Base-by-base conservation (phyloP, 2,888 invertebrate genomes). In the Hofmannophila pseudospretella region DNA sequence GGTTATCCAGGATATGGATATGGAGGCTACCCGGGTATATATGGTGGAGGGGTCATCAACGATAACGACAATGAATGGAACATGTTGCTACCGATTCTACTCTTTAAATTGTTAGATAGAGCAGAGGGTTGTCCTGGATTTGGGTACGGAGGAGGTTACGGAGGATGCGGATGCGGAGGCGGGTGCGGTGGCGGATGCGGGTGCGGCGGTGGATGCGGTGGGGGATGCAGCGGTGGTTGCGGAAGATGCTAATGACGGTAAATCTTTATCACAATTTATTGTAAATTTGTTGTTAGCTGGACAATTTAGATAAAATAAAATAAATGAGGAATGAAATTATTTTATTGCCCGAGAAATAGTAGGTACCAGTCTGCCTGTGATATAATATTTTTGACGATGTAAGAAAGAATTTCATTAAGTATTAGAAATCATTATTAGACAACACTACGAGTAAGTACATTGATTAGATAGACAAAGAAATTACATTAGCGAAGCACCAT, bases 11-110 rank as follows among this genome's bases (percentile, higher is more conserved):
- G 39, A 8, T 22, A 14, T 8, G 32, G 38, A 2, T 19, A 34
- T 8, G 34, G 46, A 4, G 36, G 37, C 4, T 47, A 45, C 8
- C 49, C 51, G n/a, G 41, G 45, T 0, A 22, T 32, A 7, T 27
- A 8, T 16, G 29, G 16, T 3, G 19, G 26, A 16, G 32, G 29
- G 12, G 44, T 42, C 9, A 42, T 45, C 32, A 32, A 53, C 27
- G 41, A 57, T 4, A 39, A 53, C n/a, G 49, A 56, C 26, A 54
- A 58, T 27, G 61, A 63, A 16, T 36, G 62, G 38, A 67, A 72
- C 27, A 43, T 54, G 7, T 44, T 74, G 2, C 54, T 71, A 2
- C 72, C 71, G 1, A 53, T 73, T 19, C 45, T 74, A 9, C 40
- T 74, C 8, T 39, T 73, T 2, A 44, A 48, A 23, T 33, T 2